These are phyloP conservation scores for Zophobas atratus DNA, from an alignment of 1,140 invertebrate genomes.

Conservation along the genomic window DNA sequence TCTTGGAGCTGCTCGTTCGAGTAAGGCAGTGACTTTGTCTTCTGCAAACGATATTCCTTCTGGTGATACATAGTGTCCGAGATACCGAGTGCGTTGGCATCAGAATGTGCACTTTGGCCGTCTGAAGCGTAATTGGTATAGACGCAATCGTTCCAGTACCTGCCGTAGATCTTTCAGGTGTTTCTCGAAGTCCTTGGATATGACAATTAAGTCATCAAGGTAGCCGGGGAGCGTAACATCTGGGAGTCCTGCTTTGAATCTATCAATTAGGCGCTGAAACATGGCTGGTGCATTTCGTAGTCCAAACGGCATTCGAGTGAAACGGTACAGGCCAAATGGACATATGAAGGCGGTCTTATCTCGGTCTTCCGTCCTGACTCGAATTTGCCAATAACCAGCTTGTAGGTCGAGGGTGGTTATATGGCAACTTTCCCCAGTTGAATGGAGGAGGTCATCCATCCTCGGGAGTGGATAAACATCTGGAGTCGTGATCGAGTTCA, in stretches of 20 bases:
- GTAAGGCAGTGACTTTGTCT: constrained; percentile 43
- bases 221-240: constrained; percentile 63
- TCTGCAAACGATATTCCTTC: constrained; percentile 57
- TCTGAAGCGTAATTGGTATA: background rate
- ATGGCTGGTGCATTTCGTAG: constrained; percentile 55
- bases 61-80: background rate
- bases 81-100: constrained; percentile 63
- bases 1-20: constrained; percentile 59
- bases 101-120: background rate
- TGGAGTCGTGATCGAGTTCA: constrained; percentile 58
- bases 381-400: constrained; percentile 70
- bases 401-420: constrained; percentile 68
- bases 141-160: constrained; percentile 64
- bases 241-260: background rate
- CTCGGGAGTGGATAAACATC: constrained; percentile 59
- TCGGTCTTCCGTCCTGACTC: constrained; percentile 60
- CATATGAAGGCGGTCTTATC: constrained; percentile 68
- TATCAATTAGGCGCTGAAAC: constrained; percentile 61
- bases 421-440: background rate
- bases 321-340: constrained; percentile 66
- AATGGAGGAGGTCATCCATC: constrained; percentile 64
- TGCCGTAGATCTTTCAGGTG: constrained; percentile 63
- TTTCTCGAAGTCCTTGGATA: constrained; percentile 63
- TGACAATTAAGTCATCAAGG: constrained; percentile 68
- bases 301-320: constrained; percentile 69